A percentile compares a stretch with the other conserved stretches of the same genome.
Conservation (phyloP, 1,140 invertebrate genomes). For the Drosophila ohnishii region DNA sequence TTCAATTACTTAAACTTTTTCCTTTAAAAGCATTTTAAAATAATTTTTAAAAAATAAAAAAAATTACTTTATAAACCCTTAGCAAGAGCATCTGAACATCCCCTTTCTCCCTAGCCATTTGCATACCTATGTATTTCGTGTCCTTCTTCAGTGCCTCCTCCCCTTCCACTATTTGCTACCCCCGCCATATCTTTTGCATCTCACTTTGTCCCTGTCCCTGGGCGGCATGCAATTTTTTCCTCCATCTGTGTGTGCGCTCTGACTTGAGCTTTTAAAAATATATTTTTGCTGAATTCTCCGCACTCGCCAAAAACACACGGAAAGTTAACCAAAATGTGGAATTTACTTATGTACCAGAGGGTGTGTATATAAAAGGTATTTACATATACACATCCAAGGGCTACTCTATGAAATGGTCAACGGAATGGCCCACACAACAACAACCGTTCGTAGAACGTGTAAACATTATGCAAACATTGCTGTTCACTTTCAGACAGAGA, state of each 20-base stretch:
- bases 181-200: slow-evolving; percentile 17
- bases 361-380: slow-evolving; percentile 7
- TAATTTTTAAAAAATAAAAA: background rate
- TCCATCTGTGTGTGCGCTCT: slow-evolving; percentile 9
- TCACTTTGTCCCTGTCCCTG: slow-evolving; percentile 37
- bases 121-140: slow-evolving; percentile 12
- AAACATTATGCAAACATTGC: slow-evolving; percentile 49
- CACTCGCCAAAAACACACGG: slow-evolving; percentile 31
- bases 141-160: slow-evolving; percentile 11
- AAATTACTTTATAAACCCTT: background rate
- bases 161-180: background rate
- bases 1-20: too few species aligned
- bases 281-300: slow-evolving; percentile 56
- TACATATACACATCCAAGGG: background rate
- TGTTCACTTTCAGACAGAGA: slow-evolving; percentile 13
- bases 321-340: slow-evolving; percentile 34
- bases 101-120: background rate
- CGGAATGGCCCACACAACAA: background rate
- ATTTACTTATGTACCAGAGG: slow-evolving; percentile 31
- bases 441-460: slow-evolving; percentile 11
- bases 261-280: slow-evolving; percentile 71
- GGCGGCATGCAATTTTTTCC: slow-evolving; percentile 48
- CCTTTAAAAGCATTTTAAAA: accelerated
- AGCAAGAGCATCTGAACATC: background rate
- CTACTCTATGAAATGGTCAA: slow-evolving; percentile 41